Conservation (phyloP, 53 echinoderm and acorn worm genomes). For the Temnopleurus reevesii region DNA sequence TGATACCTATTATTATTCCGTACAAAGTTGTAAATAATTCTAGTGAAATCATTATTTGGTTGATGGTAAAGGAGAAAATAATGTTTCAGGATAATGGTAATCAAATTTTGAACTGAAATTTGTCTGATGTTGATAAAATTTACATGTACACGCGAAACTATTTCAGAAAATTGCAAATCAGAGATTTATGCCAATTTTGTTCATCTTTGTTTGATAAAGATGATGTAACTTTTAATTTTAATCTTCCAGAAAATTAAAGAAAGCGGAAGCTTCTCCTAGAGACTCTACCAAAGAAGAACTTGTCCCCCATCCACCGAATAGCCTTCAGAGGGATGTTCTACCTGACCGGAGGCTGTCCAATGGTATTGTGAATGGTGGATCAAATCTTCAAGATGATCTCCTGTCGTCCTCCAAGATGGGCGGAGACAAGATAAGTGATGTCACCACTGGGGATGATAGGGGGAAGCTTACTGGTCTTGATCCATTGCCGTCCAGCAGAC, state of each 20-base stretch:
- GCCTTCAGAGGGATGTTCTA: neutral
- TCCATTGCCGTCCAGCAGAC: neutral
- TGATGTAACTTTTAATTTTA: neutral
- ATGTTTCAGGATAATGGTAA: too few relatives aligned
- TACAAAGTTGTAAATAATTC: too few relatives aligned
- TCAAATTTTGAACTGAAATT: too few relatives aligned
- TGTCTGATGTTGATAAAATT: too few relatives aligned
- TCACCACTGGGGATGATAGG: neutral
- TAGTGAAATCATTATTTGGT: too few relatives aligned
- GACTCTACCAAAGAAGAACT: neutral
- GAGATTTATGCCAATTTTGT: too few relatives aligned
- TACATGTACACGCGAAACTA: too few relatives aligned
- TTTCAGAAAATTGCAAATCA: too few relatives aligned
- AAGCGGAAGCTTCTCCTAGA: neutral
- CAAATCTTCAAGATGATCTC: neutral
- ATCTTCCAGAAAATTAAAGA: conserved; percentile 42
- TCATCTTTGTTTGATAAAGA: too few relatives aligned
- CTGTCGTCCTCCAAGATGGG: neutral
- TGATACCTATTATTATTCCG: too few relatives aligned
- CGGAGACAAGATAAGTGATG: neutral
- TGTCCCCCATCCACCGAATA: conserved; percentile 14
- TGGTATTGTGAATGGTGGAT: conserved; percentile 6
- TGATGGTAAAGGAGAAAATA: too few relatives aligned
- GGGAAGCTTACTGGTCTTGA: neutral
- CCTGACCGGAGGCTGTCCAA: conserved; percentile 1